Evolutionary conservation across 1,140 invertebrate genomes (phyloP).

Genomic region (Eumeta japonica): DNA sequence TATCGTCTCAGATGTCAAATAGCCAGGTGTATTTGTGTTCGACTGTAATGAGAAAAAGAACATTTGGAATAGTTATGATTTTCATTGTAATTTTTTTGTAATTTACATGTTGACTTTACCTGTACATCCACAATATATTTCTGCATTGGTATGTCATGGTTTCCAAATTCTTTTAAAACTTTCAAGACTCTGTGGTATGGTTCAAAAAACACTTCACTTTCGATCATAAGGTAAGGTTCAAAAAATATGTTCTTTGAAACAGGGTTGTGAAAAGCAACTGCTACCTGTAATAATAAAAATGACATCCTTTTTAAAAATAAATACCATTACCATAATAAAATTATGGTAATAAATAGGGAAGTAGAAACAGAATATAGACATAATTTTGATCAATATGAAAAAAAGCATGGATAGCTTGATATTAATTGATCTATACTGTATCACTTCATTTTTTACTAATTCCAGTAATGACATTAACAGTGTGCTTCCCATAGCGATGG

Average conservation of each 20-base stretch:
- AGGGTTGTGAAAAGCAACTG: constrained; percentile 32
- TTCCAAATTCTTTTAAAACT: constrained; percentile 54
- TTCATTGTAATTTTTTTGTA: background rate
- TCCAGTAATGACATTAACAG: no score
- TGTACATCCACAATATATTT: constrained; percentile 63
- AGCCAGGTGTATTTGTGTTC: constrained; percentile 25
- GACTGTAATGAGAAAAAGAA: constrained; percentile 21
- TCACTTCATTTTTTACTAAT: no score
- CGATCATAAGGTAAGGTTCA: constrained; percentile 58
- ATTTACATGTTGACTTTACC: constrained; percentile 16
- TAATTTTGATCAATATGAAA: background rate
- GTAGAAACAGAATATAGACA: background rate
- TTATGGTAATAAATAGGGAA: background rate
- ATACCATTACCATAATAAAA: background rate
- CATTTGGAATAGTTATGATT: background rate
- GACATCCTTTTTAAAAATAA: background rate
- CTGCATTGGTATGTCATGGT: constrained; percentile 63
- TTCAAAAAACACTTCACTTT: constrained; percentile 68
- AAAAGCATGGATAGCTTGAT: background rate
- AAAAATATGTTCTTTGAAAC: constrained; percentile 29
- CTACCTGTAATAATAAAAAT: constrained; percentile 26
- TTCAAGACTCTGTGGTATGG: constrained; percentile 66
- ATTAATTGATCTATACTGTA: no score
- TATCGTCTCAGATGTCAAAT: constrained; percentile 28
- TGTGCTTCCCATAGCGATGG: no score